Evolutionary conservation across 2,888 invertebrate genomes (phyloP).

Genomic region (Cephus sareptanus): DNA sequence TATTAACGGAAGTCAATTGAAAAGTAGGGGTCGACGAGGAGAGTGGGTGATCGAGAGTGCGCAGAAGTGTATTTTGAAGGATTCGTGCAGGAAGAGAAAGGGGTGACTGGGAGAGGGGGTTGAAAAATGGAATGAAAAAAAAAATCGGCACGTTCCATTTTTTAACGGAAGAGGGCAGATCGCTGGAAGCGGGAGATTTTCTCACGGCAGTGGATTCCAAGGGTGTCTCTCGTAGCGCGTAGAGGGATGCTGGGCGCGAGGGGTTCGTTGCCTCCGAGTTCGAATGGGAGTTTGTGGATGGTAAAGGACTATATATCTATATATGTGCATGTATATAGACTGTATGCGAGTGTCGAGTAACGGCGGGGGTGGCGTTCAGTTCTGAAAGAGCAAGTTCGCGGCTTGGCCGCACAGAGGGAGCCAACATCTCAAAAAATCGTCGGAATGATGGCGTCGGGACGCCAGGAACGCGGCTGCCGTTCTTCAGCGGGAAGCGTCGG

Average conservation of each 20-base stretch:
- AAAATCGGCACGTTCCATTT: background rate
- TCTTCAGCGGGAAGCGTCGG: background rate
- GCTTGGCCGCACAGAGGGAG: conserved; percentile 37
- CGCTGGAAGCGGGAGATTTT: background rate
- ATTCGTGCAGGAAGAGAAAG: background rate
- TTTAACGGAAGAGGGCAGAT: background rate
- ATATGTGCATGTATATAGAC: background rate
- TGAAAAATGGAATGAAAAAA: background rate
- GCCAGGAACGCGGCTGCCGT: background rate
- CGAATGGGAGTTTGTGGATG: background rate
- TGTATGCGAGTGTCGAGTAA: background rate
- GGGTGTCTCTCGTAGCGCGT: background rate
- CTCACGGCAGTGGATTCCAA: background rate
- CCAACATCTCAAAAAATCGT: conserved; percentile 45
- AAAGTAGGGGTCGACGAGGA: background rate
- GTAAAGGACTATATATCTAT: background rate
- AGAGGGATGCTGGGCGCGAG: conserved; percentile 17
- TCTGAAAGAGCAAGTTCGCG: conserved; percentile 9
- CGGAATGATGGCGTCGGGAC: conserved; percentile 48
- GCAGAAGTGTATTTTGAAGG: background rate
- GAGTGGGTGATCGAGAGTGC: background rate
- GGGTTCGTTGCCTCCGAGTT: background rate
- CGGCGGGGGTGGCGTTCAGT: background rate
- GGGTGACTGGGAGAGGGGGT: background rate
- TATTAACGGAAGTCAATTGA: background rate